Conservation (phyloP, 2,797 vertebrate genomes). For the Bovichtus diacanthus region DNA sequence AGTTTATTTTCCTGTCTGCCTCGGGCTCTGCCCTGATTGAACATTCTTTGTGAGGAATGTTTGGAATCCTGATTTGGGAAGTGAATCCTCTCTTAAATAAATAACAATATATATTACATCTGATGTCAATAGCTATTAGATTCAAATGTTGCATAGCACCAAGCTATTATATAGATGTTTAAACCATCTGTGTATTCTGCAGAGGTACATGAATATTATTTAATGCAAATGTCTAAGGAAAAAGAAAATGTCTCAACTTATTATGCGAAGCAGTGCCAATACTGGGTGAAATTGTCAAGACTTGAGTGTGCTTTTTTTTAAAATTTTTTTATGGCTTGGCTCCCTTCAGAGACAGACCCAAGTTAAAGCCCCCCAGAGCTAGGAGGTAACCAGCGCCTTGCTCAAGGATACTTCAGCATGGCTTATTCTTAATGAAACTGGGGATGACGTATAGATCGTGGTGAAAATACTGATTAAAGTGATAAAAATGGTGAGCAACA, state of each 20-base stretch:
- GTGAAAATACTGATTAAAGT: not conserved
- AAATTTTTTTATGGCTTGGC: not conserved
- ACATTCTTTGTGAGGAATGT: conserved; percentile 83
- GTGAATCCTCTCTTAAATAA: conserved; percentile 51
- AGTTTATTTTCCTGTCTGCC: conserved; percentile 72
- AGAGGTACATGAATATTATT: not conserved
- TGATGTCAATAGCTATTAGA: conserved; percentile 5
- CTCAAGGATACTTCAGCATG: conserved; percentile 8
- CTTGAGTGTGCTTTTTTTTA: not conserved
- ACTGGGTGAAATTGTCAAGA: not conserved
- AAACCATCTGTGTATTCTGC: not conserved
- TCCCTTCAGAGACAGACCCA: not conserved
- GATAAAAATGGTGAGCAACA: not conserved
- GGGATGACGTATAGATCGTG: not conserved
- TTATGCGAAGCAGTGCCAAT: not conserved
- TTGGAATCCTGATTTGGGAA: conserved; percentile 77
- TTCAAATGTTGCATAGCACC: not conserved
- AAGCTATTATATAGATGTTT: not conserved
- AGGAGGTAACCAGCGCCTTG: not conserved
- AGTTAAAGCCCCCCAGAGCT: not conserved
- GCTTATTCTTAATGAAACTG: not conserved
- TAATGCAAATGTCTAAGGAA: not conserved
- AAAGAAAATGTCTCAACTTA: conserved; percentile 1
- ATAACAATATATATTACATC: conserved; percentile 31
- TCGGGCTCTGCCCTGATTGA: conserved; percentile 52